Conservation (phyloP, 2,113 vertebrate genomes). For the Rhinolophus ferrumequinum region DNA sequence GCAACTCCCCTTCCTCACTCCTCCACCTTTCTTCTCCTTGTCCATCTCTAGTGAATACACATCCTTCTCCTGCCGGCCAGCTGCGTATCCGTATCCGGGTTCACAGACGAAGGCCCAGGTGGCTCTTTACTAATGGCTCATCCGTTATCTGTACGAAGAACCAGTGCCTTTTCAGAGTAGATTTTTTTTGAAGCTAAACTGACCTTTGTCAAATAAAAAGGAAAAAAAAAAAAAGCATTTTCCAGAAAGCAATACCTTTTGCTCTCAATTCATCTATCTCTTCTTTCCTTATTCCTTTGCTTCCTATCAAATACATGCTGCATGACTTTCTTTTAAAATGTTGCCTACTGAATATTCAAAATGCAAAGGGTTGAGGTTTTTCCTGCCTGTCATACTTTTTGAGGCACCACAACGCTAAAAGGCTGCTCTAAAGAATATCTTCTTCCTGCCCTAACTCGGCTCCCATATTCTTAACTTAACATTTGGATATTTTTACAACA, state of each 20-base stretch:
- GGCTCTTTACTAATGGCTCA: constrained; percentile 45
- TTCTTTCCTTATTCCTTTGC: neutral
- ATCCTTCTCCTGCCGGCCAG: neutral
- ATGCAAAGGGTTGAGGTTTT: neutral
- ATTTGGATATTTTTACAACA: constrained; percentile 70
- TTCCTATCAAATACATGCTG: neutral
- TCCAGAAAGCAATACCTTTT: neutral
- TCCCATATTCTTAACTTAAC: neutral
- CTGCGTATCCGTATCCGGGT: accelerated
- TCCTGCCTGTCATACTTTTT: neutral
- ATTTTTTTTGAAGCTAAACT: neutral
- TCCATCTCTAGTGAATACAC: neutral
- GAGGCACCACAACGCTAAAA: neutral
- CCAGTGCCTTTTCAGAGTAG: neutral
- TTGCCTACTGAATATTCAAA: neutral
- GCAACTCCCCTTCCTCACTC: neutral
- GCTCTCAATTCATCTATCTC: neutral
- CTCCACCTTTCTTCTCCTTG: neutral
- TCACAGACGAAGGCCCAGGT: constrained; percentile 23
- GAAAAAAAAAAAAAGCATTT: neutral
- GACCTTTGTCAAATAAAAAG: neutral
- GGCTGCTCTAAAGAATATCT: neutral
- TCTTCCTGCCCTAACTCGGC: neutral
- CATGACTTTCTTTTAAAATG: neutral
- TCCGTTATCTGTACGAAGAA: neutral